Conservation (phyloP, 2,888 invertebrate genomes). For the Lasioglossum marginatum region DNA sequence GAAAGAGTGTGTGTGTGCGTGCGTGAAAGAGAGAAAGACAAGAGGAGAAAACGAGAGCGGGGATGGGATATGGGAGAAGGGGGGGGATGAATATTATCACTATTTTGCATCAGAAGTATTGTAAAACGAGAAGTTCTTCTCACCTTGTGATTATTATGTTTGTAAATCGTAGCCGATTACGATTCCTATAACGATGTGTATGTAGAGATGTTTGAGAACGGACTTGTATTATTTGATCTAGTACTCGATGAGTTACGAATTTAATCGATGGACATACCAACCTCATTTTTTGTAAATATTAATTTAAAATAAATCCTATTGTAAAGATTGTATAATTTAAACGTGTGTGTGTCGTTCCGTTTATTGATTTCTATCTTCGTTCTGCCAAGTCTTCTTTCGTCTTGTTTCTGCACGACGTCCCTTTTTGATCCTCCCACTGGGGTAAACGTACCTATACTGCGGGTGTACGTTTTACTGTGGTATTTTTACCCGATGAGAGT, state of each 20-base stretch:
- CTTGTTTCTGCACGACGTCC: slow-evolving; percentile 4
- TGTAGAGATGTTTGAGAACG: slow-evolving; percentile 59
- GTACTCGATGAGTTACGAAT: slow-evolving; percentile 70
- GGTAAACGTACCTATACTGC: no score
- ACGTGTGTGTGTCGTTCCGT: slow-evolving; percentile 57
- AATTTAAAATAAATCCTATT: slow-evolving; percentile 81
- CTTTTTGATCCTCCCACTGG: slow-evolving; percentile 12
- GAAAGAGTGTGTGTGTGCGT: not conserved
- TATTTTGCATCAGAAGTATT: slow-evolving; percentile 69
- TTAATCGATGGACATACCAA: slow-evolving; percentile 71
- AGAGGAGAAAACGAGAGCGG: not conserved
- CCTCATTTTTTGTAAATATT: slow-evolving; percentile 82
- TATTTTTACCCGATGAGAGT: no score
- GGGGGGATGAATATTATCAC: slow-evolving; percentile 60
- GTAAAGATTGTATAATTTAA: slow-evolving; percentile 80
- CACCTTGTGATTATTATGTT: slow-evolving; percentile 72
- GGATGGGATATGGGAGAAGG: not conserved
- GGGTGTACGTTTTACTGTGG: no score
- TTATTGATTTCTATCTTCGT: slow-evolving; percentile 44
- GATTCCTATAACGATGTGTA: slow-evolving; percentile 68
- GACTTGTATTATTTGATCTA: slow-evolving; percentile 75
- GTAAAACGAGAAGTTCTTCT: slow-evolving; percentile 67
- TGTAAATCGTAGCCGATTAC: slow-evolving; percentile 70
- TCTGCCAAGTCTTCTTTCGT: not conserved
- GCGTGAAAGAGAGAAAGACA: not conserved